Evolutionary conservation across 2,797 vertebrate species (phyloP), one percentile per base, ranked within the genome.

Genomic region (Melopsittacus undulatus): DNA sequence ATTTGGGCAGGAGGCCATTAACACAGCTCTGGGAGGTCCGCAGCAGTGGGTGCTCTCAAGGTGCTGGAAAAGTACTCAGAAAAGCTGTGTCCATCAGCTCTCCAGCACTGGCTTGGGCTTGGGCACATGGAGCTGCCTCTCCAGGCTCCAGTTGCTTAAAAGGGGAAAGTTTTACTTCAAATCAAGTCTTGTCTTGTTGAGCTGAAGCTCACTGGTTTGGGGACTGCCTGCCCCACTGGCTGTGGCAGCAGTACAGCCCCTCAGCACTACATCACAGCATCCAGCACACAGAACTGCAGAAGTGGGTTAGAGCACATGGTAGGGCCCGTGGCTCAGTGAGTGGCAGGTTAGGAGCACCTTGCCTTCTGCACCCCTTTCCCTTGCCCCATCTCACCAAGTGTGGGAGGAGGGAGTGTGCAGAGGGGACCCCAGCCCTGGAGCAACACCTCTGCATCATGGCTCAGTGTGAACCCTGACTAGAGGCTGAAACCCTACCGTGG

Each of bases 281-380:
- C 21, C 59, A 26, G 59, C 4, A 2, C 4, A 4, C 29, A 32
- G 29, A 40, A 19, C 12, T 22, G 7, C 0, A 1, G 24, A 5
- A 18, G 9, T 30, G 19, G 8, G 18, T 30, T 59, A 49, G 68
- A 45, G 27, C 36, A 43, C 0, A 0, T 9, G 10, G 26, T 62
- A 34, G n/a, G 70, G 27, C 36, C 43, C 24, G 13, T 0, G 0
- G 12, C 66, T 54, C 51, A 1, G 0, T 9, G 27, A 80, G 40
- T 2, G 5, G 15, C 45, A 68, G 57, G 22, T 46, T 27, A 66
- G 45, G 8, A 79, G 20, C 34, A 72, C 5, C 18, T 66, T 38
- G 64, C 27, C 23, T 69, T 11, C 72, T 29, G 36, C 43, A 83
- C 5, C 20, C 56, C 4, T 19, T 74, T 54, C 10, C 16, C n/a